Conservation (phyloP, 2,113 vertebrate genomes). For the Condylura cristata region DNA sequence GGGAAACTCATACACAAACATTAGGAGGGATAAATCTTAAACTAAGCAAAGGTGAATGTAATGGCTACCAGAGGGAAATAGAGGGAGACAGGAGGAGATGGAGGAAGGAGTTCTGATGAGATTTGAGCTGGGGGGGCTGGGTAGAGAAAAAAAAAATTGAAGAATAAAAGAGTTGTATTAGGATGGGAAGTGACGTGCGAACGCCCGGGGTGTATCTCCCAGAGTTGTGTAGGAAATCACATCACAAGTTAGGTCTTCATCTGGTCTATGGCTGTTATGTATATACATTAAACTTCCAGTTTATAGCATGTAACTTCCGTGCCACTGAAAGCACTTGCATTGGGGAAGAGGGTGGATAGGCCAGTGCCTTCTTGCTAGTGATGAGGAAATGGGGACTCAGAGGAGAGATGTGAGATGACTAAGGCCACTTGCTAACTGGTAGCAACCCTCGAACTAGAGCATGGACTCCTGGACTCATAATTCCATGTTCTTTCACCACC, state of each 20-base stretch:
- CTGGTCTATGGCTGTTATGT: neutral
- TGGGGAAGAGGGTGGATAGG: neutral
- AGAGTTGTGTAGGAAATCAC: neutral
- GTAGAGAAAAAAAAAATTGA: too few relatives aligned
- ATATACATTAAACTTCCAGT: neutral
- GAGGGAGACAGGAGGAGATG: too few relatives aligned
- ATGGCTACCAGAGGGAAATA: too few relatives aligned
- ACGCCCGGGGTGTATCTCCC: too few relatives aligned
- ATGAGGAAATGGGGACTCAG: neutral
- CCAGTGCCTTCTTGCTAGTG: neutral
- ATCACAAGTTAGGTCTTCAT: neutral
- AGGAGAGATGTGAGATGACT: neutral
- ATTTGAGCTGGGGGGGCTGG: too few relatives aligned
- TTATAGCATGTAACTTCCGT: neutral
- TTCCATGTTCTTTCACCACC: neutral
- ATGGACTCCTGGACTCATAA: neutral
- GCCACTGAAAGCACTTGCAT: neutral
- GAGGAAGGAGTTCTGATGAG: too few relatives aligned
- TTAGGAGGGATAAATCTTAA: too few relatives aligned
- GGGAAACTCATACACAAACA: too few relatives aligned
- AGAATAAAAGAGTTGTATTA: neutral
- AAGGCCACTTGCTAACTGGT: neutral
- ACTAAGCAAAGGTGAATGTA: too few relatives aligned
- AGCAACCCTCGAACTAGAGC: neutral
- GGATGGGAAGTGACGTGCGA: neutral